Evolutionary conservation across 2,113 vertebrate genomes (phyloP).

Genomic region (Ceyx melanurus): DNA sequence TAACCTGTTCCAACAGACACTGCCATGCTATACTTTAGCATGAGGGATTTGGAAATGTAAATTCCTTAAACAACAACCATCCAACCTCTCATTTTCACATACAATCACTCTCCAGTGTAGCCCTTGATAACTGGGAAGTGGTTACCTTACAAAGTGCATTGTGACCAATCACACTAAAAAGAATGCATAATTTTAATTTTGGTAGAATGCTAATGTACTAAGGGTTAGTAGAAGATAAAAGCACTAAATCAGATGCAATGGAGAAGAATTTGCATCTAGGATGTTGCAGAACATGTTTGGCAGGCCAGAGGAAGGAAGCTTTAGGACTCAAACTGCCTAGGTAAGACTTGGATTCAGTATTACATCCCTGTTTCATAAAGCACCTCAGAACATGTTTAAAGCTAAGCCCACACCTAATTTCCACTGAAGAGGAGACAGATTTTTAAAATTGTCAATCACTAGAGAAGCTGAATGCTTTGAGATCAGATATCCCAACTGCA

Average conservation of each 20-base stretch:
- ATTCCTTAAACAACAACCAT: not conserved
- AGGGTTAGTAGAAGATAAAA: not conserved
- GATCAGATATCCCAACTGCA: not conserved
- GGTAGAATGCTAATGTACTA: not conserved
- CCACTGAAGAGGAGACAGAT: not conserved
- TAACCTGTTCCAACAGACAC: not conserved
- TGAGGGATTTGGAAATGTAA: not conserved
- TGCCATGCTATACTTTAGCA: not conserved
- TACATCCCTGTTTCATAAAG: not conserved
- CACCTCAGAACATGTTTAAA: not conserved
- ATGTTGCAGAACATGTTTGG: not conserved
- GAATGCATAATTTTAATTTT: not conserved
- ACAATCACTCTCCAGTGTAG: not conserved
- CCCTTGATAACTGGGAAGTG: not conserved
- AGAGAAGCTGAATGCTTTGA: not conserved
- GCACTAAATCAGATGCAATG: not conserved
- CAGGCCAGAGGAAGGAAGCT: not conserved
- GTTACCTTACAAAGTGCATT: not conserved
- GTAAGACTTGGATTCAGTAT: not conserved
- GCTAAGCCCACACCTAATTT: not conserved
- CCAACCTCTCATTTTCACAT: not conserved
- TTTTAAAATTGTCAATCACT: not conserved
- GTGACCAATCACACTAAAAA: not conserved
- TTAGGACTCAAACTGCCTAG: not conserved
- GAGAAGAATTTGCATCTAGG: not conserved